Evolutionary conservation across 2,888 invertebrate genomes (phyloP).

Genomic region (Orthosia incerta): DNA sequence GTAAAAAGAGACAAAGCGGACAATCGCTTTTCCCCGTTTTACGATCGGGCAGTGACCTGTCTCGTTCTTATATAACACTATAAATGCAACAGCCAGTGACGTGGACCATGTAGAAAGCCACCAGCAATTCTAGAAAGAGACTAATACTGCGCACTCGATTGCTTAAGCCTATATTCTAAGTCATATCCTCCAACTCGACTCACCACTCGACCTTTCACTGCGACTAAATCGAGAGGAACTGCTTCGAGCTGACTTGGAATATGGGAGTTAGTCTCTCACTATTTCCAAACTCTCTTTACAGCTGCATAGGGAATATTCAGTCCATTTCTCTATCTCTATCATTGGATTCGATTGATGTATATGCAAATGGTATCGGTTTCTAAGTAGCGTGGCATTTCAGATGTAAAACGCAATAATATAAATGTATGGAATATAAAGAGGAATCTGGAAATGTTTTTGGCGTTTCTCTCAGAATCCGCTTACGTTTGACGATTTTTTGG

Average conservation of each 20-base stretch:
- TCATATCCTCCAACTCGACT: too few species aligned
- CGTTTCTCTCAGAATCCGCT: slow-evolving; percentile 27
- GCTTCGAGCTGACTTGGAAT: too few species aligned
- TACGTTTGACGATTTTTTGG: neutral
- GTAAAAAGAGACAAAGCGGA: too few species aligned
- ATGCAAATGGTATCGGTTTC: neutral
- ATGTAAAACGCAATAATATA: slow-evolving; percentile 42
- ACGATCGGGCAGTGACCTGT: neutral
- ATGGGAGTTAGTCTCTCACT: too few species aligned
- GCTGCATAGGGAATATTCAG: neutral
- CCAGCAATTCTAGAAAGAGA: neutral
- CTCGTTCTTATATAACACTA: neutral
- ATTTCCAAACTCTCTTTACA: too few species aligned
- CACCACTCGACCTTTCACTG: too few species aligned
- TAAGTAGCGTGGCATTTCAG: slow-evolving; percentile 1
- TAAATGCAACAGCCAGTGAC: neutral
- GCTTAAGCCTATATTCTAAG: too few species aligned
- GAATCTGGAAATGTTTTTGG: slow-evolving; percentile 26
- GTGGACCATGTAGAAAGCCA: neutral
- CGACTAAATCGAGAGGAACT: too few species aligned
- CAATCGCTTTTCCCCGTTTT: too few species aligned
- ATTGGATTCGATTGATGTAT: slow-evolving; percentile 5
- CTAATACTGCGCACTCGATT: neutral
- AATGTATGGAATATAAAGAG: slow-evolving; percentile 51
- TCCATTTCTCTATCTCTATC: neutral